These are phyloP conservation scores for Sarcophaga rosellei DNA, from an alignment of 2,888 invertebrate species.

Conservation along the genomic window DNA sequence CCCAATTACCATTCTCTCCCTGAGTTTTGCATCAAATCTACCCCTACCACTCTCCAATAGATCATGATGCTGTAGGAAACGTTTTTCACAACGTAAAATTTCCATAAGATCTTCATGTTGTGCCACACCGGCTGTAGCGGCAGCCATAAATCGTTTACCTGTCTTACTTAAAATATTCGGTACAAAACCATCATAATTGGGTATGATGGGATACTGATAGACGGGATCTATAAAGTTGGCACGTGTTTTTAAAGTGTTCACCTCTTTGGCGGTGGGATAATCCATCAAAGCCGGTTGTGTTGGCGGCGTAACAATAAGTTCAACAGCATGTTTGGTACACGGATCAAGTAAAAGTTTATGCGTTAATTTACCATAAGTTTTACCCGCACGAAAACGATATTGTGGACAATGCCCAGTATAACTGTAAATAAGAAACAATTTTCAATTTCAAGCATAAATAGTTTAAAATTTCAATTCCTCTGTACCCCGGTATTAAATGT, in stretches of 20 bases:
- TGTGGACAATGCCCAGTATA: constrained; percentile 91
- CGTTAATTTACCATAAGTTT: constrained; percentile 88
- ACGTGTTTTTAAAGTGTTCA: constrained; percentile 86
- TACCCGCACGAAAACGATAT: constrained; percentile 87
- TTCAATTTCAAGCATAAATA: not conserved
- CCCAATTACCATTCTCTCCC: constrained; percentile 75
- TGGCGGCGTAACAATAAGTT: constrained; percentile 85
- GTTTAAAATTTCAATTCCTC: not conserved
- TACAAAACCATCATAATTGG: constrained; percentile 87
- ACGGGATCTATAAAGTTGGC: constrained; percentile 86
- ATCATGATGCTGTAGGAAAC: constrained; percentile 74
- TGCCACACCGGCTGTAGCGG: constrained; percentile 88
- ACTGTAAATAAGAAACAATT: constrained; percentile 79
- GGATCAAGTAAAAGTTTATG: constrained; percentile 89
- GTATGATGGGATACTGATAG: constrained; percentile 88
- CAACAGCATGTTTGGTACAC: constrained; percentile 87
- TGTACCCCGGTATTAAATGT: constrained; percentile 88
- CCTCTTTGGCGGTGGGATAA: constrained; percentile 85
- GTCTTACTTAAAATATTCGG: constrained; percentile 86
- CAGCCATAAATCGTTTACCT: constrained; percentile 88
- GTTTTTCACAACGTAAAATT: constrained; percentile 83
- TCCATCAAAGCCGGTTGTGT: constrained; percentile 72
- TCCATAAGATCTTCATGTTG: constrained; percentile 86
- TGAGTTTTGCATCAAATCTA: constrained; percentile 74
- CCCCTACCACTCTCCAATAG: constrained; percentile 75